Evolutionary conservation across 2,113 vertebrate genomes (phyloP).

Genomic region (Ictalurus punctatus): DNA sequence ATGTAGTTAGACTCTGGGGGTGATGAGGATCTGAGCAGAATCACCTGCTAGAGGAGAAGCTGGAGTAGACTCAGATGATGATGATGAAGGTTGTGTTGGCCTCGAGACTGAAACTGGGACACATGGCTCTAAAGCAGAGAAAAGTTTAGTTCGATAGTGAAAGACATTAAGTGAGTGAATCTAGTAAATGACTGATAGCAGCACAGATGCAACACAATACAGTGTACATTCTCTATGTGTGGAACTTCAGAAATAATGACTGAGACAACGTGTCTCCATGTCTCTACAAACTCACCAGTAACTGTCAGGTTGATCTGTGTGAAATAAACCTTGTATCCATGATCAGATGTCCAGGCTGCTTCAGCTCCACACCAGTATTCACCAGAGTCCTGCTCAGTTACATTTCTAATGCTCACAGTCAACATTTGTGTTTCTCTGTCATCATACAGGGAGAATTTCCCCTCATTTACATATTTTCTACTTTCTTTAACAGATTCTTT

Average conservation of each 20-base stretch:
- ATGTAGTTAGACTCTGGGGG: too few relatives aligned
- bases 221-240: too few relatives aligned
- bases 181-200: not conserved
- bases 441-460: conserved; percentile 32
- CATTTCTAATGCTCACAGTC: not conserved
- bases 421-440: conserved; percentile 21
- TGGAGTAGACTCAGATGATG: too few relatives aligned
- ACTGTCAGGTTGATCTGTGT: too few relatives aligned
- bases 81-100: not conserved
- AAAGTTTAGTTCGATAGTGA: not conserved
- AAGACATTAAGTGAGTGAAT: not conserved
- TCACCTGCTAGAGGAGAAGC: not conserved
- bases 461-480: not conserved
- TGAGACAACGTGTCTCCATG: too few relatives aligned
- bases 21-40: not conserved
- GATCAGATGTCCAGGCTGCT: too few relatives aligned
- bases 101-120: not conserved
- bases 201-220: too few relatives aligned
- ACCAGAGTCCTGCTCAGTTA: not conserved
- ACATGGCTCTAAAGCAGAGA: not conserved
- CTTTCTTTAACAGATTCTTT: not conserved
- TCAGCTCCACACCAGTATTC: too few relatives aligned
- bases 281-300: too few relatives aligned
- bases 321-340: too few relatives aligned
- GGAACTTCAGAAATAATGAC: too few relatives aligned